Percentiles rank a stretch among this genome's conserved stretches.
Conservation (phyloP, 2,113 vertebrate genomes). For the Mixornis gularis region DNA sequence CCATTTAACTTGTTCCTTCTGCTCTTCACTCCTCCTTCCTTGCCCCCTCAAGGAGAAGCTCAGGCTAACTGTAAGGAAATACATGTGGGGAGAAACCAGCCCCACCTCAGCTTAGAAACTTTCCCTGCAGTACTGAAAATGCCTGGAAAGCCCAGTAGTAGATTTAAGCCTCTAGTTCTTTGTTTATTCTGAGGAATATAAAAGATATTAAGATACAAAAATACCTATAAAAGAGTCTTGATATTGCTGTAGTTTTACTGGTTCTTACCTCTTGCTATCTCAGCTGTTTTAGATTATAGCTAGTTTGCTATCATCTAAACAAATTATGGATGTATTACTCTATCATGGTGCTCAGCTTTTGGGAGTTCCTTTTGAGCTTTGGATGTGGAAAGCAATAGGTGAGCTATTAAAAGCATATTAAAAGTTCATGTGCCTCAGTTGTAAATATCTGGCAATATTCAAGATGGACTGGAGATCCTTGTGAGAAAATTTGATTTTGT, state of each 20-base stretch:
- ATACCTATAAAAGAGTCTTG: neutral
- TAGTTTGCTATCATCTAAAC: neutral
- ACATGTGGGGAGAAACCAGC: neutral
- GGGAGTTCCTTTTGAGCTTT: slow-evolving; percentile 9
- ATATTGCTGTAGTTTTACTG: neutral
- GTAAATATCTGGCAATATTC: neutral
- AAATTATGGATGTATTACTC: neutral
- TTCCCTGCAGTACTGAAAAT: neutral
- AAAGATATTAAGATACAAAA: neutral
- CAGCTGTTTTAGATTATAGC: neutral
- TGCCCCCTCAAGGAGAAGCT: neutral
- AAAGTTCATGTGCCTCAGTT: neutral
- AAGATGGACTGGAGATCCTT: neutral
- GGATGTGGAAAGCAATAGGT: neutral
- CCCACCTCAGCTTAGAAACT: neutral
- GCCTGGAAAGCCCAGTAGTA: neutral
- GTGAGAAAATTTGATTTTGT: neutral
- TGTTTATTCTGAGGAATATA: neutral
- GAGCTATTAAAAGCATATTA: neutral
- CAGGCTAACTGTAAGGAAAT: neutral
- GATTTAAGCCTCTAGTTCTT: neutral
- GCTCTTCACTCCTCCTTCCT: neutral
- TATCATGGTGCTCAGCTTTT: neutral
- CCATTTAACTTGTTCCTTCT: neutral
- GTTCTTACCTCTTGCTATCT: neutral